A percentile compares a stretch with the other conserved stretches of the same genome.
These are phyloP conservation scores for Halcyon chelicuti DNA, from an alignment of 2,797 vertebrate genomes.

Conservation along the genomic window DNA sequence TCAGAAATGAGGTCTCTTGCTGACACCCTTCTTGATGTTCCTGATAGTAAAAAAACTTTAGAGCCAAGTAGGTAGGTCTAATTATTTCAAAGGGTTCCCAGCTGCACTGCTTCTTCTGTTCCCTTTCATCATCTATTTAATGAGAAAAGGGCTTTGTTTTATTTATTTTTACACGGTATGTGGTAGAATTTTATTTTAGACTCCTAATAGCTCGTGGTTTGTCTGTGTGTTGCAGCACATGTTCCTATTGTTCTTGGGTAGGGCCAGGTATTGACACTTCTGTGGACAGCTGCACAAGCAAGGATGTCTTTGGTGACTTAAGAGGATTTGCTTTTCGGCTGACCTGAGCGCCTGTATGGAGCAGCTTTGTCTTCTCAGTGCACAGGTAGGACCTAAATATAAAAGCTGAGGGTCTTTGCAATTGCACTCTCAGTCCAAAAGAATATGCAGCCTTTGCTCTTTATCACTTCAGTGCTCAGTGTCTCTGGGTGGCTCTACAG, in stretches of 20 bases:
- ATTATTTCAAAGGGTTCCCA: constrained; percentile 65
- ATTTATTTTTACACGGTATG: constrained; percentile 8
- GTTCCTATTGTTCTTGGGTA: neutral
- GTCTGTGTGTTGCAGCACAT: neutral
- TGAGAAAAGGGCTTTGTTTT: constrained; percentile 42
- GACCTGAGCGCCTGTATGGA: neutral
- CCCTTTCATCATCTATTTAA: constrained; percentile 62
- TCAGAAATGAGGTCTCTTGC: constrained; percentile 56
- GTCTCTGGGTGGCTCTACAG: neutral
- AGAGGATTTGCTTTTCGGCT: neutral
- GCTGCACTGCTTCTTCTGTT: constrained; percentile 32
- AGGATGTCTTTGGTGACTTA: neutral
- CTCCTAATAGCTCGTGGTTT: neutral
- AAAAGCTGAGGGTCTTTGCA: neutral
- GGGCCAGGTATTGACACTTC: neutral
- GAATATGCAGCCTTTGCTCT: neutral
- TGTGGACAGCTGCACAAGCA: neutral
- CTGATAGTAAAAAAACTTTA: constrained; percentile 43
- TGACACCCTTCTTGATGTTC: constrained; percentile 65
- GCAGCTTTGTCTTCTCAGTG: neutral
- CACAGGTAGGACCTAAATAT: neutral
- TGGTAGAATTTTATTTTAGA: neutral
- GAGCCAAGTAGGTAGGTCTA: constrained; percentile 71
- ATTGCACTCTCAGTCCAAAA: neutral
- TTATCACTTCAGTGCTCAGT: accelerated